A percentile compares a stretch with the other conserved stretches of the same genome.
Evolutionary conservation across 2,113 vertebrate genomes (phyloP).

Genomic region (Dipodomys merriami): DNA sequence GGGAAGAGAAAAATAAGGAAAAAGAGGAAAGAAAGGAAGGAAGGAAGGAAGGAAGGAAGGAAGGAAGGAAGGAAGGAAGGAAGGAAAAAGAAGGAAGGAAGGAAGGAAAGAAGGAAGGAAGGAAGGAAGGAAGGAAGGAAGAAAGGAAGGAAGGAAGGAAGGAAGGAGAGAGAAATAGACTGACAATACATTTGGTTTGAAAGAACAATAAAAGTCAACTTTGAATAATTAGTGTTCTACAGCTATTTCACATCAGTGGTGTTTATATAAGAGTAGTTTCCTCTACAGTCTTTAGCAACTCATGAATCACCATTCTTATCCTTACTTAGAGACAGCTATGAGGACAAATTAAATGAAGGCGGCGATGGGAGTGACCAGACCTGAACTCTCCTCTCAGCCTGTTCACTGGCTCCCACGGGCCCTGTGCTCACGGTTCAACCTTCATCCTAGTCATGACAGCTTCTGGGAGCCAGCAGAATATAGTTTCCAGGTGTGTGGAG

Average conservation of each 20-base stretch:
- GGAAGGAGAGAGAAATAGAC: not conserved
- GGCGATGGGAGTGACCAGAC: slow-evolving; percentile 11
- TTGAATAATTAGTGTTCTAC: slow-evolving; percentile 66
- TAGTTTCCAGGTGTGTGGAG: slow-evolving; percentile 50
- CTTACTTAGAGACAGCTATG: slow-evolving; percentile 57
- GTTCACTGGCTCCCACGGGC: not conserved
- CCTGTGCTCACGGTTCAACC: not conserved
- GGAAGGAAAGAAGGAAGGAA: not conserved
- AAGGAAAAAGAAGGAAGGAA: not conserved
- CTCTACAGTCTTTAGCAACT: slow-evolving; percentile 68
- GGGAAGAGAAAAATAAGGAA: too few species aligned
- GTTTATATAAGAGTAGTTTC: slow-evolving; percentile 72
- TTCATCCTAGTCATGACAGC: not conserved
- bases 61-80: too few species aligned
- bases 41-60: not conserved
- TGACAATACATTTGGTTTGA: slow-evolving; percentile 21
- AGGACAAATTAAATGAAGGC: slow-evolving; percentile 42
- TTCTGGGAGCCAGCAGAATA: not conserved
- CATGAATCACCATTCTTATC: slow-evolving; percentile 73
- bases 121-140: fast-evolving
- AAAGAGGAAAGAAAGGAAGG: too few species aligned
- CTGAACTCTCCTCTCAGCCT: not conserved
- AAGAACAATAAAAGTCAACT: slow-evolving; percentile 72
- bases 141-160: not conserved
- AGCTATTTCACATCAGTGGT: slow-evolving; percentile 55